phyloP scores from a whole-genome alignment of 2,797 vertebrate genomes.

The Ceyx erithaca region DNA sequence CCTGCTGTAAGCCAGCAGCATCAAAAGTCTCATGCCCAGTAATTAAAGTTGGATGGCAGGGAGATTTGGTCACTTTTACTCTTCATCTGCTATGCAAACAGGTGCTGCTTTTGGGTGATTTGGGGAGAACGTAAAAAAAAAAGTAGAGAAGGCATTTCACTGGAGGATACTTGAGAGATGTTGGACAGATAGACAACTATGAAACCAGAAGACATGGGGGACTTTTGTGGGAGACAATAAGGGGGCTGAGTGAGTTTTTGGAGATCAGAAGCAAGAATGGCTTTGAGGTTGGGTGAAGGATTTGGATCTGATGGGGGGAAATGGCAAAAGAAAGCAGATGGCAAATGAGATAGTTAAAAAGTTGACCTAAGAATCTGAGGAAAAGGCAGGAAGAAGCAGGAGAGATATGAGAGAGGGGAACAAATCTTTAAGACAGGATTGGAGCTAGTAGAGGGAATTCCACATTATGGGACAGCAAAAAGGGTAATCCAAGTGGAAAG shows the following conservation, averaged over 20 bases:
- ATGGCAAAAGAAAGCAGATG: not conserved
- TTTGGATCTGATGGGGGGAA: not conserved
- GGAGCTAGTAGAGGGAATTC: not conserved
- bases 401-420: not conserved
- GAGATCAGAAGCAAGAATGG: not conserved
- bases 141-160: not conserved
- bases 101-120: not conserved
- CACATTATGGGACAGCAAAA: not conserved
- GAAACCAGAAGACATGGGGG: not conserved
- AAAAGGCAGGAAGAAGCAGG: not conserved
- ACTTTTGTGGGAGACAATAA: not conserved
- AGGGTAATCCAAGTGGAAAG: not conserved
- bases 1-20: not conserved
- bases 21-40: not conserved
- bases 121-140: not conserved
- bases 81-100: not conserved
- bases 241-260: not conserved
- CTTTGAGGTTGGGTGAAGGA: not conserved
- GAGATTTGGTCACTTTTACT: not conserved
- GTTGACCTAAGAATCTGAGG: not conserved
- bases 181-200: not conserved
- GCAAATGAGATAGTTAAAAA: not conserved
- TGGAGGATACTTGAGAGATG: not conserved
- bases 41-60: not conserved
- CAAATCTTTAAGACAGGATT: not conserved